Conservation (phyloP, 2,888 invertebrate species). For the Thyatira batis region DNA sequence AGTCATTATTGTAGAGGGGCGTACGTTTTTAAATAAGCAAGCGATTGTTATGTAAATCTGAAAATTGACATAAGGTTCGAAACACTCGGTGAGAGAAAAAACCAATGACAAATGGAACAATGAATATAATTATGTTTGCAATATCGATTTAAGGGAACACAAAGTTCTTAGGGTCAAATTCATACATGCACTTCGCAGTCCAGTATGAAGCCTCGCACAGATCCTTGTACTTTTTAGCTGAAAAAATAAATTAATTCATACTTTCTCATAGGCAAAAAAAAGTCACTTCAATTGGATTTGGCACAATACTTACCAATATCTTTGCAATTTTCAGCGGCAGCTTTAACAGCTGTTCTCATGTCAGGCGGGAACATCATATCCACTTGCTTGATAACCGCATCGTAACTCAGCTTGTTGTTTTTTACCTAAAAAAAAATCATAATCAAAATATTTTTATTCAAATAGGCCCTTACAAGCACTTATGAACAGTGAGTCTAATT, state of each 20-base stretch:
- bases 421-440: slow-evolving; percentile 46
- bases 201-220: slow-evolving; percentile 68
- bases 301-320: slow-evolving; percentile 46
- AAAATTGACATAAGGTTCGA: too few relatives aligned
- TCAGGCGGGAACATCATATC: slow-evolving; percentile 68
- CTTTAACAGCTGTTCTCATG: slow-evolving; percentile 57
- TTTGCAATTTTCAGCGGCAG: slow-evolving; percentile 53
- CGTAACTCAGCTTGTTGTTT: slow-evolving; percentile 64
- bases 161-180: slow-evolving; percentile 61
- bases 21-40: background rate
- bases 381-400: slow-evolving; percentile 64
- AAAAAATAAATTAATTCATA: slow-evolving; percentile 30
- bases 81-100: background rate
- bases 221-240: slow-evolving; percentile 70
- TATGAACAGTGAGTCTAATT: too few relatives aligned
- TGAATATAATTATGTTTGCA: background rate
- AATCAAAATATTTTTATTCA: too few relatives aligned
- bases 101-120: background rate
- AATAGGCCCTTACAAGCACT: too few relatives aligned
- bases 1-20: background rate
- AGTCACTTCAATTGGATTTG: background rate
- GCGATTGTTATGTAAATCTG: too few relatives aligned
- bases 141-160: slow-evolving; percentile 54
- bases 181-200: slow-evolving; percentile 73
- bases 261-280: background rate